Conservation (phyloP, 2,113 vertebrate species). For the Pteropus alecto region DNA sequence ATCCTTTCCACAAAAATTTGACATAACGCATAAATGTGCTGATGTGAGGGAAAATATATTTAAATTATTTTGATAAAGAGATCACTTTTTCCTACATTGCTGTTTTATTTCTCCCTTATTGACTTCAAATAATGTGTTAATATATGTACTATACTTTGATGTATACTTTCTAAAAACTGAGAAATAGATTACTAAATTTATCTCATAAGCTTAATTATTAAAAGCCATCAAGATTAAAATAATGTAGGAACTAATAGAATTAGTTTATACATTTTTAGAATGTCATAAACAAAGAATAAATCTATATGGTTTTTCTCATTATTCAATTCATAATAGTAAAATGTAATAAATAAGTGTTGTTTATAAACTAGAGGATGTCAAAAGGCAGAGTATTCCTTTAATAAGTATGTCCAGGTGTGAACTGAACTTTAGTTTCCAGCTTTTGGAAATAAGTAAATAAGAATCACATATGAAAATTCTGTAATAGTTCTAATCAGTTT, state of each 20-base stretch:
- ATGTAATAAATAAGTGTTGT: neutral
- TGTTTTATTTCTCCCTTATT: neutral
- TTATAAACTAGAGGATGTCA: neutral
- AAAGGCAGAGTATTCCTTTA: neutral
- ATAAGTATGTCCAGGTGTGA: neutral
- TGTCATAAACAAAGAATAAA: constrained; percentile 24
- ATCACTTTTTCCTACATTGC: neutral
- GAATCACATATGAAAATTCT: neutral
- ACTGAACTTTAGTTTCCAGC: neutral
- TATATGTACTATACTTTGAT: neutral
- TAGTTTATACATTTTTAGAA: constrained; percentile 3
- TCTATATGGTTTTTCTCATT: neutral
- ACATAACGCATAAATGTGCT: neutral
- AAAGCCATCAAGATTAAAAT: constrained; percentile 9
- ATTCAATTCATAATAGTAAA: neutral
- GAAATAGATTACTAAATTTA: neutral
- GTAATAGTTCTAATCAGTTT: neutral
- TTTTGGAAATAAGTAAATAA: constrained; percentile 15
- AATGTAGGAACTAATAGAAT: neutral
- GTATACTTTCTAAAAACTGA: neutral
- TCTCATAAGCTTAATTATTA: neutral
- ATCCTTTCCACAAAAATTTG: neutral
- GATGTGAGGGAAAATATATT: neutral
- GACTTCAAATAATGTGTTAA: neutral
- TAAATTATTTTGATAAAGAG: neutral